Evolutionary conservation across 2,888 invertebrate species (phyloP).

Genomic region (Subacronicta megacephala): DNA sequence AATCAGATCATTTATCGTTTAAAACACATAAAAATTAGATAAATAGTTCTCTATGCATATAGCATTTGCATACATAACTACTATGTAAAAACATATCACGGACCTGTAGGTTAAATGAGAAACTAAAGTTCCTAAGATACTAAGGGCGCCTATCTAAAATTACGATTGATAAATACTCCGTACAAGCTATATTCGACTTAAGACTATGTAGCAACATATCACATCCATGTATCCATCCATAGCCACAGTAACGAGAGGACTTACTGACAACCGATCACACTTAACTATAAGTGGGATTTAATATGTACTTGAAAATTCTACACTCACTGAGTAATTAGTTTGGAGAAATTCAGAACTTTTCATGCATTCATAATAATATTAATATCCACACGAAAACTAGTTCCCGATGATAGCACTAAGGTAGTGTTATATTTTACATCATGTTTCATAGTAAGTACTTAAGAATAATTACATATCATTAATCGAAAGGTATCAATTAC

Average conservation of each 20-base stretch:
- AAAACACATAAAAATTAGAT: constrained; percentile 69
- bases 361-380: constrained; percentile 51
- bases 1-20: constrained; percentile 68
- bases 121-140: constrained; percentile 75
- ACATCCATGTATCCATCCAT: constrained; percentile 83
- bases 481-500: constrained; percentile 26
- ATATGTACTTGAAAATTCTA: constrained; percentile 62
- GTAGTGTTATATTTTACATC: constrained; percentile 48
- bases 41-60: constrained; percentile 69
- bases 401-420: constrained; percentile 41
- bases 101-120: constrained; percentile 76
- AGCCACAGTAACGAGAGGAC: constrained; percentile 71
- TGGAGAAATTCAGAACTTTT: constrained; percentile 55
- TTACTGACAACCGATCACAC: constrained; percentile 57
- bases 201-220: constrained; percentile 84
- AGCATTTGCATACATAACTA: constrained; percentile 66
- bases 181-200: constrained; percentile 81
- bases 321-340: constrained; percentile 56
- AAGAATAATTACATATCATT: constrained; percentile 40
- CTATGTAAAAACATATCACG: constrained; percentile 70
- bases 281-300: constrained; percentile 51
- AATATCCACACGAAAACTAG: constrained; percentile 52
- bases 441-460: constrained; percentile 56
- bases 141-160: constrained; percentile 83
- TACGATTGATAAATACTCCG: constrained; percentile 87